These are phyloP conservation scores for Rostratula benghalensis DNA, from an alignment of 2,113 vertebrate genomes.

Conservation along the genomic window DNA sequence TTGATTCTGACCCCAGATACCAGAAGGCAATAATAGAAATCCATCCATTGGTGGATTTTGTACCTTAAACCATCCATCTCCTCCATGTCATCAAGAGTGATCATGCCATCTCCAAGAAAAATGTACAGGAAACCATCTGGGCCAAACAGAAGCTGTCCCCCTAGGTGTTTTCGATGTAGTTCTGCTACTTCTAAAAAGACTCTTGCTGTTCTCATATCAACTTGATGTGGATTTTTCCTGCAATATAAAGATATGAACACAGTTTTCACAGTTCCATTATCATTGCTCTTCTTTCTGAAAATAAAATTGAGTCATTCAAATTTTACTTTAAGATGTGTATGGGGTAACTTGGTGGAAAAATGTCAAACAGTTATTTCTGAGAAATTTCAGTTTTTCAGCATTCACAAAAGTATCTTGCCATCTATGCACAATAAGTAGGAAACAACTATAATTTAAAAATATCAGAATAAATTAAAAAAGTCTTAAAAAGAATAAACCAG, in stretches of 20 bases:
- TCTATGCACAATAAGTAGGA: neutral
- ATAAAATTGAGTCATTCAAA: neutral
- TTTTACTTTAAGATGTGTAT: neutral
- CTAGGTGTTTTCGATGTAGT: conserved; percentile 93
- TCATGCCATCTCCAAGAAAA: conserved; percentile 97
- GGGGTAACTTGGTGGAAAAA: neutral
- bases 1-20: neutral
- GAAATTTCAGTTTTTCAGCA: neutral
- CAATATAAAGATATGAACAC: neutral
- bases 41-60: neutral
- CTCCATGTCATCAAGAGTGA: conserved; percentile 98
- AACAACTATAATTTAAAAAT: neutral
- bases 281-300: neutral
- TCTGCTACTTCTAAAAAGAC: conserved; percentile 96
- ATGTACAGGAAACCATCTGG: conserved; percentile 92
- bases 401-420: neutral
- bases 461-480: neutral
- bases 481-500: neutral
- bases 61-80: conserved; percentile 99
- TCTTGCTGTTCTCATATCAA: conserved; percentile 87
- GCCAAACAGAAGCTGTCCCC: conserved; percentile 92
- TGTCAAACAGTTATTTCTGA: neutral
- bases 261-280: neutral
- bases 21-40: neutral
- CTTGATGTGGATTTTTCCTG: conserved; percentile 96